Conservation (phyloP, 2,797 vertebrate species). For the Hemibagrus guttatus region DNA sequence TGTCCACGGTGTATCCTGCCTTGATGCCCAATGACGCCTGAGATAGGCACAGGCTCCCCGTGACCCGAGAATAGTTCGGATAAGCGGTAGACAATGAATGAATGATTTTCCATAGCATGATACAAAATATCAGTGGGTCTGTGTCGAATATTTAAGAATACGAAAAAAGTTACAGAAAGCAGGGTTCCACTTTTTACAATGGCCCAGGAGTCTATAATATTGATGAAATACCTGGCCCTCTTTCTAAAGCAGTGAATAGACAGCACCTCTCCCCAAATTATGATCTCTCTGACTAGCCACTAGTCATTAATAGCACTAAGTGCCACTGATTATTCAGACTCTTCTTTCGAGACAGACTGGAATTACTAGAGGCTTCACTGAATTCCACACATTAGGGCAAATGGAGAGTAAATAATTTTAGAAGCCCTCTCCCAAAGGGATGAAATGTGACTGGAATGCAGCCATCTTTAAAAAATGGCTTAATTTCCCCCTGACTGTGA, state of each 20-base stretch:
- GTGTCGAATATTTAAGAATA: not conserved
- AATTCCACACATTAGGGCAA: constrained; percentile 52
- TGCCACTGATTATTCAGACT: constrained; percentile 31
- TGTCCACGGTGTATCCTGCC: no score
- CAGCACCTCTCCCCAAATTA: not conserved
- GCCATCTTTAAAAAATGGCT: constrained; percentile 40
- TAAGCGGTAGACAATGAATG: no score
- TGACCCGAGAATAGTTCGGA: no score
- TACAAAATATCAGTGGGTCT: not conserved
- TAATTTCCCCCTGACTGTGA: constrained; percentile 43
- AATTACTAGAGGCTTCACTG: constrained; percentile 51
- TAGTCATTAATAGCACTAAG: constrained; percentile 24
- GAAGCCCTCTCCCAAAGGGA: constrained; percentile 42
- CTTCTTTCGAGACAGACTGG: constrained; percentile 34
- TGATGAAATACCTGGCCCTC: not conserved
- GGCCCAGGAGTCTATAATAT: not conserved
- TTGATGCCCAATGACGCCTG: no score
- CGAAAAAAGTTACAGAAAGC: not conserved
- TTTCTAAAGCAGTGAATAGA: not conserved
- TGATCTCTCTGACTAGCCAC: constrained; percentile 11
- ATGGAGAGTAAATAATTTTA: constrained; percentile 53
- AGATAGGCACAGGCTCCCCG: no score
- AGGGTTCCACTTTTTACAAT: not conserved
- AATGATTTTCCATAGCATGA: not conserved
- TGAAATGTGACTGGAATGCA: constrained; percentile 40